A percentile compares a stretch with the other conserved stretches of the same genome.
phyloP scores from a whole-genome alignment of 2,888 invertebrate genomes.

The Rotaria magnacalcarata region DNA sequence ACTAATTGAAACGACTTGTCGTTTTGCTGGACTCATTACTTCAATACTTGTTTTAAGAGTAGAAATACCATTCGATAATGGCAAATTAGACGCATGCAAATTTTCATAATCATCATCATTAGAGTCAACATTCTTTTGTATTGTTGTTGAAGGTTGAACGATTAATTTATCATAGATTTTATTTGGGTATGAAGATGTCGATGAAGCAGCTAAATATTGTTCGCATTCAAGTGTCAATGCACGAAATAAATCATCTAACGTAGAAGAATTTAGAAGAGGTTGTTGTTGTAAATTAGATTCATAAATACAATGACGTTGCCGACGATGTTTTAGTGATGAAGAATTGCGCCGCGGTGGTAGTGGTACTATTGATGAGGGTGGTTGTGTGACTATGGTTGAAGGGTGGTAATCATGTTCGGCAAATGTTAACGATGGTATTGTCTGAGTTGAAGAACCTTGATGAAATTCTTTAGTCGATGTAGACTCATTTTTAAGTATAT shows the following conservation, averaged over 20 bases:
- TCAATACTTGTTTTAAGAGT: slow-evolving; percentile 4
- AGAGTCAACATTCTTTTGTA: not conserved
- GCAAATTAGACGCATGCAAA: not conserved
- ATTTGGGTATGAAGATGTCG: not conserved
- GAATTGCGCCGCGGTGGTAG: not conserved
- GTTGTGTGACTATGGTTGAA: not conserved
- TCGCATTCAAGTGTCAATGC: slow-evolving; percentile 28
- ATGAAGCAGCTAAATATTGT: slow-evolving; percentile 5
- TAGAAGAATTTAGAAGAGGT: not conserved
- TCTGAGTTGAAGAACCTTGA: not conserved
- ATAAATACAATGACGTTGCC: not conserved
- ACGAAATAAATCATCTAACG: slow-evolving; percentile 36
- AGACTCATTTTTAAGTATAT: not conserved
- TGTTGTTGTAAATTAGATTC: not conserved
- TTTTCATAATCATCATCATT: slow-evolving; percentile 31
- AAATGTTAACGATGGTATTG: not conserved
- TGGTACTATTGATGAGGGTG: not conserved
- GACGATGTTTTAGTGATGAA: not conserved
- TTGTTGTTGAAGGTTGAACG: not conserved
- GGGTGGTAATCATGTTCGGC: not conserved
- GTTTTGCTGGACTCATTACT: not conserved
- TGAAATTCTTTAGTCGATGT: not conserved
- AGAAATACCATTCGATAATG: not conserved
- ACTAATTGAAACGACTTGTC: not conserved
- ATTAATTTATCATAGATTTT: not conserved